Conservation (phyloP, 2,888 invertebrate species). For the Meandrusa payeni region DNA sequence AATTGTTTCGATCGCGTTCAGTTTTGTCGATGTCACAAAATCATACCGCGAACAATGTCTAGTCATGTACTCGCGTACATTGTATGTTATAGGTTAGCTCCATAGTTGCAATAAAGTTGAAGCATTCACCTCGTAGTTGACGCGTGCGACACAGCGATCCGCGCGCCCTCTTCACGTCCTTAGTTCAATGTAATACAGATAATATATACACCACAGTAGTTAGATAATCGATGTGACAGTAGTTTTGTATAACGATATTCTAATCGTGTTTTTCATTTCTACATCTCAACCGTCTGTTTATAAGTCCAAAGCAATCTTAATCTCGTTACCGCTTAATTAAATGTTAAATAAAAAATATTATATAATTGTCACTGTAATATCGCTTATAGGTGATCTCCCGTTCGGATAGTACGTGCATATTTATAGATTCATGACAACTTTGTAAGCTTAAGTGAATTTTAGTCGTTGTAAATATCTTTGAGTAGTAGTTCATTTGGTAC, state of each 20-base stretch:
- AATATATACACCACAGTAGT: slow-evolving; percentile 52
- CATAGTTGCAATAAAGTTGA: slow-evolving; percentile 47
- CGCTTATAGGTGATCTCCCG: slow-evolving; percentile 67
- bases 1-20: slow-evolving; percentile 29
- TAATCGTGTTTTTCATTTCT: slow-evolving; percentile 39
- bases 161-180: slow-evolving; percentile 22
- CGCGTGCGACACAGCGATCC: slow-evolving; percentile 38
- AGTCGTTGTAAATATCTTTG: slow-evolving; percentile 61
- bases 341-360: slow-evolving; percentile 52
- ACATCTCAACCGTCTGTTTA: slow-evolving; percentile 45
- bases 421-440: slow-evolving; percentile 49
- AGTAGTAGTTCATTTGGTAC: slow-evolving; percentile 46
- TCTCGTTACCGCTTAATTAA: slow-evolving; percentile 64
- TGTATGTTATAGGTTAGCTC: slow-evolving; percentile 59
- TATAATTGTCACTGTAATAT: slow-evolving; percentile 59
- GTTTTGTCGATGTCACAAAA: slow-evolving; percentile 39
- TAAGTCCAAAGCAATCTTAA: slow-evolving; percentile 54
- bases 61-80: slow-evolving; percentile 61
- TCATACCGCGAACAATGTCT: slow-evolving; percentile 58
- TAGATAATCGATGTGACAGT: slow-evolving; percentile 67
- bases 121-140: slow-evolving; percentile 53
- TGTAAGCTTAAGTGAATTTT: slow-evolving; percentile 61
- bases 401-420: slow-evolving; percentile 44
- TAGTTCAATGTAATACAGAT: slow-evolving; percentile 39
- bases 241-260: slow-evolving; percentile 55